These are phyloP conservation scores for Pica pica DNA, from an alignment of 2,113 vertebrate genomes.

Conservation along the genomic window DNA sequence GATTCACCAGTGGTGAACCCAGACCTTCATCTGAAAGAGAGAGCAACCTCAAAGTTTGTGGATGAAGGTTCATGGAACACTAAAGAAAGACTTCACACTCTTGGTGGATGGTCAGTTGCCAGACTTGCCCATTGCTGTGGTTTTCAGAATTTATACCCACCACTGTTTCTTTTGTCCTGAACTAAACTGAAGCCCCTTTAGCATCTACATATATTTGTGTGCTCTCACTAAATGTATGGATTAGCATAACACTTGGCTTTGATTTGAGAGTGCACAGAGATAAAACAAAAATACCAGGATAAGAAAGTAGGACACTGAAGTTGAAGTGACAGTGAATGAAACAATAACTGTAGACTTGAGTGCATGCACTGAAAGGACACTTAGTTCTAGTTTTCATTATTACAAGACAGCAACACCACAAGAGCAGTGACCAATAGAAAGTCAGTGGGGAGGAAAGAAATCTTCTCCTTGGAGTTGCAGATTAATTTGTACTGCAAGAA, in stretches of 20 bases:
- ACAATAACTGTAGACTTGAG: not conserved
- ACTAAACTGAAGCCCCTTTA: not conserved
- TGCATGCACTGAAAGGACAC: not conserved
- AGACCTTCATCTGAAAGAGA: not conserved
- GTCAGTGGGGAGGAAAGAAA: not conserved
- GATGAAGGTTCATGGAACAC: not conserved
- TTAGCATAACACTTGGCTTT: not conserved
- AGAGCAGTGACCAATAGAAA: not conserved
- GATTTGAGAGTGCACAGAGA: not conserved
- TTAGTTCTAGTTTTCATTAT: not conserved
- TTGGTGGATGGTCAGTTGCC: not conserved
- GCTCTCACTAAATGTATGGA: not conserved
- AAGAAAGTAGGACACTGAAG: not conserved
- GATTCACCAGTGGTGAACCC: not conserved
- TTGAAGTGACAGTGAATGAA: not conserved
- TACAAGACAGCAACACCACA: not conserved
- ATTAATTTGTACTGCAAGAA: not conserved
- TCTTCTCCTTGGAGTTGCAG: not conserved
- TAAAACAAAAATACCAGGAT: not conserved
- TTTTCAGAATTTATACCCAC: not conserved
- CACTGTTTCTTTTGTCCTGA: not conserved
- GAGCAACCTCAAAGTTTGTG: not conserved
- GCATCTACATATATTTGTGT: not conserved
- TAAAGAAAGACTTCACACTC: not conserved
- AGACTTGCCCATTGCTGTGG: not conserved